phyloP scores from a whole-genome alignment of 2,888 invertebrate species.

The Xylota segnis region DNA sequence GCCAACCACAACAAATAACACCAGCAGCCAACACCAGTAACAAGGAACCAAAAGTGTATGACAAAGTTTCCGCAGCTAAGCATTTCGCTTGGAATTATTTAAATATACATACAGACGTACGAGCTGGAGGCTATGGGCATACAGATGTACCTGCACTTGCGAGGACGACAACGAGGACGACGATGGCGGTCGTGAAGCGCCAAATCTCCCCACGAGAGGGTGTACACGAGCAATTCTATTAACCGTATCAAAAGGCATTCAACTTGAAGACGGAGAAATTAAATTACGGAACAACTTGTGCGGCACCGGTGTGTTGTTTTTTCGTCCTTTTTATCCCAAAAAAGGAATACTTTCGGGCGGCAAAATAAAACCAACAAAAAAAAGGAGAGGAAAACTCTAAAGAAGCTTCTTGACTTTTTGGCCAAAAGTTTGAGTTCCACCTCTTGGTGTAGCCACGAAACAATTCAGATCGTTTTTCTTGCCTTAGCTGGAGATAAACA shows the following conservation, averaged over 20 bases:
- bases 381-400: conserved; percentile 4
- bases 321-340: neutral
- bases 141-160: conserved; percentile 25
- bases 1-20: conserved; percentile 6
- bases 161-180: neutral
- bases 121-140: too few relatives aligned
- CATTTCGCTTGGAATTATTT: conserved; percentile 62
- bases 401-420: conserved; percentile 44
- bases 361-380: neutral
- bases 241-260: conserved; percentile 73
- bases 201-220: conserved; percentile 11
- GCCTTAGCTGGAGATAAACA: neutral
- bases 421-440: conserved; percentile 35
- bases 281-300: conserved; percentile 74
- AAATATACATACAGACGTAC: conserved; percentile 27
- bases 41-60: conserved; percentile 57
- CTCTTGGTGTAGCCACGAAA: conserved; percentile 12
- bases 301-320: conserved; percentile 34
- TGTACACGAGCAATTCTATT: conserved; percentile 68
- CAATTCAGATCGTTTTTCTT: conserved; percentile 21
- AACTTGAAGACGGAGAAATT: conserved; percentile 72
- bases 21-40: conserved; percentile 13
- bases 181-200: neutral
- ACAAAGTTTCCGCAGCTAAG: conserved; percentile 68
- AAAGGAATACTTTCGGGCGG: conserved; percentile 19